Evolutionary conservation across 2,888 invertebrate genomes (phyloP), one percentile per base, ranked within the genome.

Genomic region (Idaea dimidiata): DNA sequence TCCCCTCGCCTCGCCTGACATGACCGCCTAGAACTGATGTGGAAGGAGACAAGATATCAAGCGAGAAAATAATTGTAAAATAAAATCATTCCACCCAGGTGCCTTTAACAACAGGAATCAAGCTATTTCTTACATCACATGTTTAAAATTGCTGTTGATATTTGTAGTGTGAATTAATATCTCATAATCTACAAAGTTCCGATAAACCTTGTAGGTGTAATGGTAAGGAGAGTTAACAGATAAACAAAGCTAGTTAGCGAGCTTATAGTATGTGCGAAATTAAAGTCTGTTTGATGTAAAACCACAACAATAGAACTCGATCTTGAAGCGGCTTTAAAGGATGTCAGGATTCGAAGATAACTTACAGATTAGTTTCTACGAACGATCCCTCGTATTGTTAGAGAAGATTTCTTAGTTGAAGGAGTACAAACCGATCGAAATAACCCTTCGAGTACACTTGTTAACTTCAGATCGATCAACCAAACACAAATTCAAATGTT

Each of bases 331-430:
- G 74, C 70, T 77, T 75, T 71, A 76, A 72, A 73, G 72, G 71
- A 72, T 75, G 74, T 69, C 68, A 67, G 65, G 66, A 70, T 71
- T 72, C 71, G 66, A 69, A 79, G 81, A 79, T 78, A 82, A 81
- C 81, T 83, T 78, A 66, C 73, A 75, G 79, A 84, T 84, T 83
- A 83, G 83, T 84, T 85, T 72, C 74, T 65, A 65, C 62, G 70
- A 76, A 78, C 80, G 78, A 78, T 79, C 72, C 72, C 14, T 43
- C 66, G 66, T 74, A 76, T 77, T 79, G 81, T 78, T 72, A 62
- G 74, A 4, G 72, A 72, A 73, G 74, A 76, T 74, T 72, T 72
- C 71, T 73, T 72, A 70, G 68, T 72, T 68, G 66, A 43, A 8
- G 43, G 8, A 43, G 43, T 43, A 8, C 10, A 10, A 43, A 14